Percentiles rank a stretch among this genome's conserved stretches.
These are phyloP conservation scores for Copsychus sechellarum DNA, from an alignment of 2,113 vertebrate genomes.

Conservation along the genomic window DNA sequence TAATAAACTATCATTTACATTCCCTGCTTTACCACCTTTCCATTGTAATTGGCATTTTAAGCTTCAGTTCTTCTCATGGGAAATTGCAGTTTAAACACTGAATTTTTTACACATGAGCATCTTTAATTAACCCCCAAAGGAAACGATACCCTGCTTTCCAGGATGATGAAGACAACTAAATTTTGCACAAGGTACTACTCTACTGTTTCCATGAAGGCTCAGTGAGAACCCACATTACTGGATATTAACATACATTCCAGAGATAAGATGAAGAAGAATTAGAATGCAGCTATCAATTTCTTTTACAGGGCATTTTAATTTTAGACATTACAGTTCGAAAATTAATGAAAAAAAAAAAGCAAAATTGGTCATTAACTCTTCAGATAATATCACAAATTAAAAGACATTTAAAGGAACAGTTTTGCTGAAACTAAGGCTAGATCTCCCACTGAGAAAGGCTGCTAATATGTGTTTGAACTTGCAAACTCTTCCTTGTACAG, in stretches of 20 bases:
- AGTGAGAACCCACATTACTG: background rate
- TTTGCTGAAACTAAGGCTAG: background rate
- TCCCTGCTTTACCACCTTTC: slow-evolving; percentile 3
- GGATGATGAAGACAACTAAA: background rate
- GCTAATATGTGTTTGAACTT: background rate
- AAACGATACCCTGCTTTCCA: background rate
- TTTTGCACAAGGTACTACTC: background rate
- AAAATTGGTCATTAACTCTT: background rate
- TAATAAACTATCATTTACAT: background rate
- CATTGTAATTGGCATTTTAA: background rate
- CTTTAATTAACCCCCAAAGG: background rate
- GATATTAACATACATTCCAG: background rate
- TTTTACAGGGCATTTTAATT: background rate
- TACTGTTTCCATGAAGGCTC: background rate
- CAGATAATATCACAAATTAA: background rate
- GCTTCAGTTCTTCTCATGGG: background rate
- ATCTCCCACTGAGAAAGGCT: background rate
- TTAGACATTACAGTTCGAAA: background rate
- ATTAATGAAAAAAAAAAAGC: background rate
- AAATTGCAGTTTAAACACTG: background rate
- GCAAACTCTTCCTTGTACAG: background rate
- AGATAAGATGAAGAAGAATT: background rate
- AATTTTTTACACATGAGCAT: background rate
- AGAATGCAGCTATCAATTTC: background rate
- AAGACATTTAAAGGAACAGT: background rate